Evolutionary conservation across 2,113 vertebrate species (phyloP).

Genomic region (Peromyscus californicus): DNA sequence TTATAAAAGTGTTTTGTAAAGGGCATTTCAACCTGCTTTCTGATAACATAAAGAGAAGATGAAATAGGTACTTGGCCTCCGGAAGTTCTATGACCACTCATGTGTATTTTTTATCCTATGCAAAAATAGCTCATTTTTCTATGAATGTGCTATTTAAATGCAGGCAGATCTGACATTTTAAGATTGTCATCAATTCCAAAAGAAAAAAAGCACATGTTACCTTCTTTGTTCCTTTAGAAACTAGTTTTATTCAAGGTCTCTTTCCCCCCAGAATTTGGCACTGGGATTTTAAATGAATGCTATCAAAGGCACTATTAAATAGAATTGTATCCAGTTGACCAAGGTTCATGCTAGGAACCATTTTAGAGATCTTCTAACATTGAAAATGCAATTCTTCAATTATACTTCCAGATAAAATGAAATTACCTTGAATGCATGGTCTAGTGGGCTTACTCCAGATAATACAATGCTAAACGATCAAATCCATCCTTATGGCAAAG

Average conservation of each 20-base stretch:
- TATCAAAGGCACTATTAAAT: constrained; percentile 86
- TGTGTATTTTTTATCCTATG: constrained; percentile 76
- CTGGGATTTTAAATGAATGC: constrained; percentile 77
- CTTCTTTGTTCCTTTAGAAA: constrained; percentile 77
- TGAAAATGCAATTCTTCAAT: constrained; percentile 85
- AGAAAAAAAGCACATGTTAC: constrained; percentile 64
- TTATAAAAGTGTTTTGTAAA: constrained; percentile 55
- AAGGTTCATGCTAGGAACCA: constrained; percentile 80
- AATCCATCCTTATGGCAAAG: constrained; percentile 78
- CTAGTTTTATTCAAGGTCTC: constrained; percentile 83
- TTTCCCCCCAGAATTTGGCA: constrained; percentile 71
- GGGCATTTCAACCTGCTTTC: constrained; percentile 56
- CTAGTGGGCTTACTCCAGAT: constrained; percentile 78
- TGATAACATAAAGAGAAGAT: constrained; percentile 42
- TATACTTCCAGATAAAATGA: constrained; percentile 84
- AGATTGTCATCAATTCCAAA: constrained; percentile 78
- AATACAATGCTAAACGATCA: constrained; percentile 81
- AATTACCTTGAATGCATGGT: constrained; percentile 86
- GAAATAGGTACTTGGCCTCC: constrained; percentile 72
- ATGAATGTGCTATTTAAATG: constrained; percentile 82
- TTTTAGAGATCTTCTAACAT: constrained; percentile 83
- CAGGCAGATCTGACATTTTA: constrained; percentile 80
- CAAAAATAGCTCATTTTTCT: constrained; percentile 81
- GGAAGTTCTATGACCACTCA: constrained; percentile 76
- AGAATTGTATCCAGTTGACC: constrained; percentile 84